Evolutionary conservation across 2,888 invertebrate species (phyloP).

Genomic region (Graphium colonna): DNA sequence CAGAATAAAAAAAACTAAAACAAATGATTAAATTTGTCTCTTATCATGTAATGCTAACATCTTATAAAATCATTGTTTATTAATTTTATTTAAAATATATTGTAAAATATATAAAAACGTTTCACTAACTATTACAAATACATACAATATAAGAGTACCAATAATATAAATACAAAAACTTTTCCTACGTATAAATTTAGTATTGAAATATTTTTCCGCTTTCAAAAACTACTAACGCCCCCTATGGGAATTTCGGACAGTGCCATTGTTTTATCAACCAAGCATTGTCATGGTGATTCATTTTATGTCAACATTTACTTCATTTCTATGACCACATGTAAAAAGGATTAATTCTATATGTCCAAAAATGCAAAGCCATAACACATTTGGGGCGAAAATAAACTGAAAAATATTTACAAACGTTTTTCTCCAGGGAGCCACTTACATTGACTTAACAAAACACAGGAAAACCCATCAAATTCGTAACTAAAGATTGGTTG

Average conservation of each 20-base stretch:
- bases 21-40: too few species aligned
- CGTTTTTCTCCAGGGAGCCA: neutral
- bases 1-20: too few species aligned
- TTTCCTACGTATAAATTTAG: neutral
- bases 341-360: neutral
- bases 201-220: conserved; percentile 8
- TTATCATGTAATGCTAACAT: too few species aligned
- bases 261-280: conserved; percentile 54
- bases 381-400: neutral
- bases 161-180: too few species aligned
- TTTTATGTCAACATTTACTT: conserved; percentile 38
- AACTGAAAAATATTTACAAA: neutral
- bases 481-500: neutral
- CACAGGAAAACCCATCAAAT: neutral
- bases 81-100: too few species aligned
- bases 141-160: too few species aligned
- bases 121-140: too few species aligned
- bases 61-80: too few species aligned
- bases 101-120: too few species aligned
- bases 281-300: conserved; percentile 73
- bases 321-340: conserved; percentile 10
- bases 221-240: conserved; percentile 50
- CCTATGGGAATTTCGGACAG: conserved; percentile 48
- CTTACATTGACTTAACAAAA: neutral
- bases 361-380: neutral